phyloP scores from a whole-genome alignment of 2,888 invertebrate species.

The Falcaria lacertinaria region DNA sequence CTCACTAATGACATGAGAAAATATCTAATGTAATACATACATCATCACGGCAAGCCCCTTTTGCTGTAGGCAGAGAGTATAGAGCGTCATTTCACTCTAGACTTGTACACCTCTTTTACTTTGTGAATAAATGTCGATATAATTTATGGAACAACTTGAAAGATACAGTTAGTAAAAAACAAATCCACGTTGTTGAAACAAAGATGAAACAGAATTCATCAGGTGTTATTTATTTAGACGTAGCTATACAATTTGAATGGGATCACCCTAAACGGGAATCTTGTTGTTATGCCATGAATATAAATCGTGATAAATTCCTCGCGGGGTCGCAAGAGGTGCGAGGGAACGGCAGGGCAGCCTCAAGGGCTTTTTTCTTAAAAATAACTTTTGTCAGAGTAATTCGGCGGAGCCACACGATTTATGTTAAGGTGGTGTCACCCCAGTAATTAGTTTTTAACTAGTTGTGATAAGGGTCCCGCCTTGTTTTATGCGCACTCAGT shows the following conservation, averaged over 20 bases:
- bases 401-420: constrained; percentile 72
- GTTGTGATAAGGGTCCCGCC: constrained; percentile 77
- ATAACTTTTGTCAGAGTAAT: constrained; percentile 79
- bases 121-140: too few species aligned
- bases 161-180: too few species aligned
- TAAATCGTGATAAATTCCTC: constrained; percentile 82
- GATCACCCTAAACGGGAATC: constrained; percentile 70
- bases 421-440: constrained; percentile 79
- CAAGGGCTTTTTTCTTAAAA: constrained; percentile 79
- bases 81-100: too few species aligned
- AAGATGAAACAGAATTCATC: constrained; percentile 30
- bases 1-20: constrained; percentile 19
- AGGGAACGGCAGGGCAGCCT: constrained; percentile 53
- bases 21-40: constrained; percentile 4
- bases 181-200: too few species aligned
- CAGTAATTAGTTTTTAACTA: constrained; percentile 80
- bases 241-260: constrained; percentile 68
- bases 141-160: too few species aligned
- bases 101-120: too few species aligned
- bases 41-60: too few species aligned
- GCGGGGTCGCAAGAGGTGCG: constrained; percentile 34
- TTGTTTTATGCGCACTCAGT: constrained; percentile 63
- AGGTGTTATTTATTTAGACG: constrained; percentile 53
- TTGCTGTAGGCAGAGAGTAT: too few species aligned
- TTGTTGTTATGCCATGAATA: constrained; percentile 80